These are phyloP conservation scores for Echiichthys vipera DNA, from an alignment of 2,797 vertebrate genomes.

Conservation along the genomic window DNA sequence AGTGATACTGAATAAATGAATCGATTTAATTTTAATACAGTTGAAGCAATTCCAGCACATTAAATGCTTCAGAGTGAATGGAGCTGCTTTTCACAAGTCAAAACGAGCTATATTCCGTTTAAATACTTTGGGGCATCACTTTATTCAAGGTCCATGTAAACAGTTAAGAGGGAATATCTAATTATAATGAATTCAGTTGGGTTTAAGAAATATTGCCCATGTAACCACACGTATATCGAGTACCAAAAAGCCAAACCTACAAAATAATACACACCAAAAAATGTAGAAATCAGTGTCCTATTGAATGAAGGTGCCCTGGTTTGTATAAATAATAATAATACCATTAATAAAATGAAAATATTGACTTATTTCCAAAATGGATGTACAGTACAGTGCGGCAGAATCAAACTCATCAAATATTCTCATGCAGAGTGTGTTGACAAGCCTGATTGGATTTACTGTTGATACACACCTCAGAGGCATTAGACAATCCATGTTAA, in stretches of 20 bases:
- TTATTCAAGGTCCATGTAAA: too few relatives aligned
- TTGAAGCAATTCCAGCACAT: too few relatives aligned
- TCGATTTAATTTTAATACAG: too few relatives aligned
- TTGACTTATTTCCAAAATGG: conserved; percentile 11
- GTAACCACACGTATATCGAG: not conserved
- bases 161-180: too few relatives aligned
- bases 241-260: not conserved
- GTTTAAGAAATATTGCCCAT: not conserved
- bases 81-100: too few relatives aligned
- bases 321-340: not conserved
- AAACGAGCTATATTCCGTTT: too few relatives aligned
- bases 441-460: conserved; percentile 56
- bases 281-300: not conserved
- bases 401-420: conserved; percentile 30
- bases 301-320: not conserved
- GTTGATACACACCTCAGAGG: conserved; percentile 37
- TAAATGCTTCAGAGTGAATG: too few relatives aligned
- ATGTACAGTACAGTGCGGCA: not conserved
- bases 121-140: too few relatives aligned
- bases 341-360: not conserved
- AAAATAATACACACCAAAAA: not conserved
- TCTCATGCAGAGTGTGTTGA: conserved; percentile 42
- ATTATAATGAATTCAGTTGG: too few relatives aligned
- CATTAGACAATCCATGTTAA: conserved; percentile 51
- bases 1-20: too few relatives aligned